A percentile compares a stretch with the other conserved stretches of the same genome.
Conservation (phyloP, 2,797 vertebrate species). For the Pangasius sanitwongsei region DNA sequence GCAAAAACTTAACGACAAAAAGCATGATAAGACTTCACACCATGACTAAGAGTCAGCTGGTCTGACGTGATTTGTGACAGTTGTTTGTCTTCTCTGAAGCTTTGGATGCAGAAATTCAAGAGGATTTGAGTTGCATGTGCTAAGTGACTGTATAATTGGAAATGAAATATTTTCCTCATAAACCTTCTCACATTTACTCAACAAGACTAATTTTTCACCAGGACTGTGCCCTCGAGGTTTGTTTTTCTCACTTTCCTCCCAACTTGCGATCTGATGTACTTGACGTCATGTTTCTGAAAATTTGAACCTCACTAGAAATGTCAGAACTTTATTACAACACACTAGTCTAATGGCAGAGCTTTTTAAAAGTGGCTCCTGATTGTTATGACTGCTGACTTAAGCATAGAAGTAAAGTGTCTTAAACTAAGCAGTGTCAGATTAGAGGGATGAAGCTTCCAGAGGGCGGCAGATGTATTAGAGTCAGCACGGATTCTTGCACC, state of each 20-base stretch:
- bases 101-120: background rate
- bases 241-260: background rate
- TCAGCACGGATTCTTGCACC: background rate
- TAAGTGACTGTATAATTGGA: background rate
- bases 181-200: background rate
- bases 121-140: background rate
- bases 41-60: background rate
- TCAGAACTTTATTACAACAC: background rate
- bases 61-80: background rate
- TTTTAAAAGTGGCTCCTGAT: background rate
- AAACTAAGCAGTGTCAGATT: background rate
- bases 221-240: background rate
- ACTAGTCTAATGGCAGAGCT: background rate
- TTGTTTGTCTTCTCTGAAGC: background rate
- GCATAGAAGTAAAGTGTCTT: background rate
- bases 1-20: background rate
- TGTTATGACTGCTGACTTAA: background rate
- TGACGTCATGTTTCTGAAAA: background rate
- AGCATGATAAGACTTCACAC: background rate
- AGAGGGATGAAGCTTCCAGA: background rate
- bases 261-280: background rate
- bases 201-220: background rate
- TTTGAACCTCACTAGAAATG: background rate
- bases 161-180: background rate
- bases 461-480: background rate